These are phyloP conservation scores for Anoplolepis gracilipes DNA, from an alignment of 1,140 invertebrate species.

Conservation along the genomic window DNA sequence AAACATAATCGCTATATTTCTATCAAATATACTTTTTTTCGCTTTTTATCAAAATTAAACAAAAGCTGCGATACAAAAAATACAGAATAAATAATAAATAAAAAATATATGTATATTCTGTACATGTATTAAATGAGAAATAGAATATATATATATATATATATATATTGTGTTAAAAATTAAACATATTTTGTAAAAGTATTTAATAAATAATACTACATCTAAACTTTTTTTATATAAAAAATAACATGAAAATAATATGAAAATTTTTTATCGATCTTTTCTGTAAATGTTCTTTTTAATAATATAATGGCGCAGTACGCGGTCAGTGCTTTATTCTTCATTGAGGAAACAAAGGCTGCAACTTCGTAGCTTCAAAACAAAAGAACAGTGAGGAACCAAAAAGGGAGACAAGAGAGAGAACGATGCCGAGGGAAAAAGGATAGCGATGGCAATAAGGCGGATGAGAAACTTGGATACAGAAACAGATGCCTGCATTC, in stretches of 20 bases:
- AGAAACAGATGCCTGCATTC: constrained; percentile 70
- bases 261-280: not conserved
- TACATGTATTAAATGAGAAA: not conserved
- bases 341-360: constrained; percentile 47
- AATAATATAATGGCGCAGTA: constrained; percentile 51
- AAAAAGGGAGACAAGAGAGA: not conserved
- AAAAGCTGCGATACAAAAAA: not conserved
- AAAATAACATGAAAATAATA: no score
- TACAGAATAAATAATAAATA: not conserved
- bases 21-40: not conserved
- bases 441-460: constrained; percentile 66
- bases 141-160: not conserved
- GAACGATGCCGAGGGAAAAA: not conserved
- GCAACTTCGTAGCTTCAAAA: constrained; percentile 44
- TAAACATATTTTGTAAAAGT: not conserved
- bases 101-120: not conserved
- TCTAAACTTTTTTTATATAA: not conserved
- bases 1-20: not conserved
- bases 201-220: not conserved
- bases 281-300: constrained; percentile 18
- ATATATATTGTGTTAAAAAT: not conserved
- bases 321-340: constrained; percentile 27
- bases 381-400: constrained; percentile 45
- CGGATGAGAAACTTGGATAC: constrained; percentile 67
- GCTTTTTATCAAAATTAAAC: constrained; percentile 18